Evolutionary conservation across 2,113 vertebrate species (phyloP).

Genomic region (Limanda limanda): DNA sequence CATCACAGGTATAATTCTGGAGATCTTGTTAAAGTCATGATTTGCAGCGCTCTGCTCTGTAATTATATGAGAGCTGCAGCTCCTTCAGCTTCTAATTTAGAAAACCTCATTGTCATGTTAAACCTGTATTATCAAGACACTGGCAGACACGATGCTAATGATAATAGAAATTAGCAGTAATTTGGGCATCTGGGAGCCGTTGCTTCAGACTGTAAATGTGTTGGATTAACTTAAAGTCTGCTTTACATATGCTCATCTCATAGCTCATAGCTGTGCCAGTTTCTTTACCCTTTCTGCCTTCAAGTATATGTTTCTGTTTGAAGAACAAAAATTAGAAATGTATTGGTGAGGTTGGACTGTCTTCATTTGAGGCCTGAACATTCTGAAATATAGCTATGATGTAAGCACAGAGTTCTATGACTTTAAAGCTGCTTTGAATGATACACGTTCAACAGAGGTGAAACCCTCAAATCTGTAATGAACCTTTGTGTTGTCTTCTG

Average conservation of each 20-base stretch:
- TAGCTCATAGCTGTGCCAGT: neutral
- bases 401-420: too few species aligned
- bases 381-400: neutral
- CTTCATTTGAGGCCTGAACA: neutral
- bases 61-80: conserved; percentile 62
- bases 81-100: conserved; percentile 69
- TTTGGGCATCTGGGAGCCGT: conserved; percentile 51
- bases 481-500: too few species aligned
- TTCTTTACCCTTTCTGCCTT: neutral
- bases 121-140: conserved; percentile 78
- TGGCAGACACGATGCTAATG: conserved; percentile 77
- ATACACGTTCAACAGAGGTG: too few species aligned
- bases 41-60: conserved; percentile 41
- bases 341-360: neutral
- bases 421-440: too few species aligned
- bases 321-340: neutral
- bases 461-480: too few species aligned
- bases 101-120: conserved; percentile 76
- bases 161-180: conserved; percentile 72
- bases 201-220: conserved; percentile 42
- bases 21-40: conserved; percentile 35
- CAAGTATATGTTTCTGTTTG: neutral
- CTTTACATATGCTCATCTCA: conserved; percentile 1
- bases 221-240: neutral
- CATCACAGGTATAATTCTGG: conserved; percentile 24